Base-by-base conservation (phyloP, 1,140 invertebrate species). In the Drosophila simulans region DNA sequence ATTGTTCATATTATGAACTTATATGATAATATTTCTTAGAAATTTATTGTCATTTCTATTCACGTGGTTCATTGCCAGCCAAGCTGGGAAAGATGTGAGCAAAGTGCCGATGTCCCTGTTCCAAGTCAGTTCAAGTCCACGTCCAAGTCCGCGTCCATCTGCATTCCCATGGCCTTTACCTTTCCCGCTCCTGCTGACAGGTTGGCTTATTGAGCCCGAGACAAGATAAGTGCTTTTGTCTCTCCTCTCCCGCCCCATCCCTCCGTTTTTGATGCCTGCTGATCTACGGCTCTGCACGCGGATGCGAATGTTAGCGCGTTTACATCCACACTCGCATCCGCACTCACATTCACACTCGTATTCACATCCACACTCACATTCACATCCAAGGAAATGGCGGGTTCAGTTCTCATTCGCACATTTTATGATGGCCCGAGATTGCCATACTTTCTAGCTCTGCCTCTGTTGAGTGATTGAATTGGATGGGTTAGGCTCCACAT, bases 41-140 rank as follows among this genome's bases (percentile, higher is more conserved):
- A 73, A 85, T 85, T 85, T 84, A 85, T 84, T 84, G 84, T 72
- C 40, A 52, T 85, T 77, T 85, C 73, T 77, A 84, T 85, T 84
- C 81, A 57, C 65, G 59, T 83, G 77, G 43, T 51, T 65, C 49
- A 64, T 69, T 59, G 22, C 52, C 54, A 42, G 48, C 54, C 62
- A 70, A 42, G 48, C 54, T 72, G 70, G 79, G 63, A 65, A 64
- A 77, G 79, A 74, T 75, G 71, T 70, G 68, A 82, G 79, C 64
- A 62, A 58, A 54, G 56, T 74, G 35, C 56, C 54, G 34, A 37
- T 56, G 57, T 35, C 40, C 37, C 37, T 10, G 37, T 12, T n/a
- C 48, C 45, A 22, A 39, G 49, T 13, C 12, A 39, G 37, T 39
- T 13, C 37, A 39, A 39, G 11, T 39, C 37, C 37, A 39, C 13